Evolutionary conservation across 2,888 invertebrate species (phyloP), one percentile per base, ranked within the genome.

Genomic region (Creontiades dilutus): DNA sequence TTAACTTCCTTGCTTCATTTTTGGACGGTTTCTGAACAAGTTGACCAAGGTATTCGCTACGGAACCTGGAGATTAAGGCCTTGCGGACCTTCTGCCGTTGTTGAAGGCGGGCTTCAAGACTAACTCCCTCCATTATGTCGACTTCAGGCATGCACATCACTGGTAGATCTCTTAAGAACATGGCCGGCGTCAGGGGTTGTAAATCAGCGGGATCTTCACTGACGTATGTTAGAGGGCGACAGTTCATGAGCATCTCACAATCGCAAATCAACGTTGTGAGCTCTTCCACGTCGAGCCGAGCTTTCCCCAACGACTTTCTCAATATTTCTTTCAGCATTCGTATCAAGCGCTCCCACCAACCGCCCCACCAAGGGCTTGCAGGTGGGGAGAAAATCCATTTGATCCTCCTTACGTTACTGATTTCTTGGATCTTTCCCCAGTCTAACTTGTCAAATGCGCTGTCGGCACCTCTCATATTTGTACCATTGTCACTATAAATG

Each of bases 361-460:
- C 90, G 19, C 84, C 90, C 90, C 90, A 90, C 90, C 90, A 90
- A 16, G 86, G 85, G 9, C 75, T 28, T 27, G 61, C 61, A 19
- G 89, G 89, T 12, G 93, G 89, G 85, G 93, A 93, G 90, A 93
- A 93, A 9, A 91, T 90, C 93, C 92, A 93, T 87, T 90, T 91
- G 91, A 91, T 92, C 88, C 81, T 91, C 23, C 91, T 78, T 0
- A 91, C 89, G 0, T 91, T 19, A 46, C 91, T 91, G 27, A 91
- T 89, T 16, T 90, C 61, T 14, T 28, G n/a, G n/a, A 93, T 91
- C 7, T 82, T 84, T 93, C 93, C 94, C 91, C 94, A 94, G 91
- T 94, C 94, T 0, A 94, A 93, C 92, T 94, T 94, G 91, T 94
- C 93, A 91, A 94, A 94, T 14, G 94, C 92, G 91, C 92, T 93